Conservation (phyloP, 2,888 invertebrate species). For the Leptinotarsa tumamoca region DNA sequence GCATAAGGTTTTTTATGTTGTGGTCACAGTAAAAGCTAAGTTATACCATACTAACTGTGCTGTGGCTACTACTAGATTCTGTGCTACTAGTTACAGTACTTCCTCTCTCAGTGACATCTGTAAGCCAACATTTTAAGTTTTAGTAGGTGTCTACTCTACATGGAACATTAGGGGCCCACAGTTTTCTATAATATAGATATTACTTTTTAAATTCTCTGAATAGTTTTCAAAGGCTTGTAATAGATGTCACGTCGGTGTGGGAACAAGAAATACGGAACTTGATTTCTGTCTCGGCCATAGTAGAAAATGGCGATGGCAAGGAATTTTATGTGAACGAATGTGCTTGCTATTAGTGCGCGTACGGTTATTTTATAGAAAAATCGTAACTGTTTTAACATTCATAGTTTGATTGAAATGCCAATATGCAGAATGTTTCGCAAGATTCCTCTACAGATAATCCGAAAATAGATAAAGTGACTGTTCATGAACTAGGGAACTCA, state of each 20-base stretch:
- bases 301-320: slow-evolving; percentile 79
- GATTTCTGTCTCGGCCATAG: slow-evolving; percentile 72
- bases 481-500: slow-evolving; percentile 77
- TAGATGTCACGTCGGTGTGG: slow-evolving; percentile 52
- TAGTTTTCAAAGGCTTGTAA: neutral
- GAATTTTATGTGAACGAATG: slow-evolving; percentile 75
- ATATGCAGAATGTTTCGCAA: slow-evolving; percentile 94
- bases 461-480: slow-evolving; percentile 84
- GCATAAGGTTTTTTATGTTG: no score
- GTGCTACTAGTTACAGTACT: no score
- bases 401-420: slow-evolving; percentile 76
- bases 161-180: neutral
- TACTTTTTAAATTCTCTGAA: neutral
- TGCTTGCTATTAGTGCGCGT: slow-evolving; percentile 60
- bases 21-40: no score
- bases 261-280: slow-evolving; percentile 55
- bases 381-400: slow-evolving; percentile 66
- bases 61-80: no score
- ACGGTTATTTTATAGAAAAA: slow-evolving; percentile 60
- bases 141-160: no score
- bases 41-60: no score
- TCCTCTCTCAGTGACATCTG: no score
- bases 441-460: slow-evolving; percentile 80
- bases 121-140: no score
- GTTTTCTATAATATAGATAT: neutral